Percentiles rank a stretch among this genome's conserved stretches.
These are phyloP conservation scores for Fringilla coelebs DNA, from an alignment of 2,797 vertebrate genomes.

Conservation along the genomic window DNA sequence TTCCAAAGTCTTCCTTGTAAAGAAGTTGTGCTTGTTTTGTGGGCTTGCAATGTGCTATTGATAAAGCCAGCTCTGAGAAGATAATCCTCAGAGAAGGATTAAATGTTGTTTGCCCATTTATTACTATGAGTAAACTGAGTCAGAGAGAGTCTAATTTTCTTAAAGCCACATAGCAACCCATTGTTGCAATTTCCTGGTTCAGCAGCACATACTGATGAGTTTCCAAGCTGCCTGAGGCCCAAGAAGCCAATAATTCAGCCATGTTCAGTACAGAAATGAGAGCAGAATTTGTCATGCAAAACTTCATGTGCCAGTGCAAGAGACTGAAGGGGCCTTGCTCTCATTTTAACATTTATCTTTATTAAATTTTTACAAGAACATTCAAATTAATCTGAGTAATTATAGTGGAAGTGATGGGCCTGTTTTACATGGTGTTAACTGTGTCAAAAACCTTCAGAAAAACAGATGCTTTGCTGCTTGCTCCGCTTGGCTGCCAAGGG, in stretches of 20 bases:
- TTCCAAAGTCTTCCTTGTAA: neutral
- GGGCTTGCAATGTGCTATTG: neutral
- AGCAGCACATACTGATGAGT: neutral
- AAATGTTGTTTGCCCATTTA: neutral
- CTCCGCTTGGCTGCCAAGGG: neutral
- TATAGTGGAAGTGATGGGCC: neutral
- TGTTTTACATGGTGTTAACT: neutral
- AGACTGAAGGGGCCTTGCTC: neutral
- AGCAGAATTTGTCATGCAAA: neutral
- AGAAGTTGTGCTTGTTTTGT: neutral
- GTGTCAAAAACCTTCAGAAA: neutral
- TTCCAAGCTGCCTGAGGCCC: slow-evolving; percentile 27
- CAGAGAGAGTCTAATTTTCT: neutral
- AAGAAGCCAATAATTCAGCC: slow-evolving; percentile 29
- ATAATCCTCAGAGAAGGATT: neutral
- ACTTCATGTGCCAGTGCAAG: neutral
- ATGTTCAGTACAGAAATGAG: neutral
- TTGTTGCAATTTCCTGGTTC: slow-evolving; percentile 19
- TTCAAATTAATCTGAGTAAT: neutral
- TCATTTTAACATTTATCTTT: slow-evolving; percentile 8
- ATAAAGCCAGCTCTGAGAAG: neutral
- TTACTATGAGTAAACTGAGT: slow-evolving; percentile 49
- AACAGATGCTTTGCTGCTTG: neutral
- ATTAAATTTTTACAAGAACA: slow-evolving; percentile 47
- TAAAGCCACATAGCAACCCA: neutral